Evolutionary conservation across 2,888 invertebrate genomes (phyloP), one percentile per base, ranked within the genome.

Genomic region (Sinelater perroti): DNA sequence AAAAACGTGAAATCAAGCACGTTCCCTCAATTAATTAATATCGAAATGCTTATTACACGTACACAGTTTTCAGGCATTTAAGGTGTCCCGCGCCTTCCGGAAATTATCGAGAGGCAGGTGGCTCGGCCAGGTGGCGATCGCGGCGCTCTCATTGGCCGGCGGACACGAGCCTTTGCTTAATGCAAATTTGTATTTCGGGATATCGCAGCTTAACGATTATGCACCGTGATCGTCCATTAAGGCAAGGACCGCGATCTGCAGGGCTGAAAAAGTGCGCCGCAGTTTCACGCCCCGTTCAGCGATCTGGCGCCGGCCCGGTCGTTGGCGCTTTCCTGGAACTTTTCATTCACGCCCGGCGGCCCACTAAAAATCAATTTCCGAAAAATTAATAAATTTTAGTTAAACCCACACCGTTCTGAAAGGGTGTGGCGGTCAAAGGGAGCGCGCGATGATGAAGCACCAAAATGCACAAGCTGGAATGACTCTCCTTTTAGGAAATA

Each of bases 71-170:
- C 21, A 40, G 16, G 24, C 11, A 38, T 38, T 50, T 50, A 28
- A 35, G 40, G 30, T 50, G 38, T 50, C 50, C 50, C 13, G 50
- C 40, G 11, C 50, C 50, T 50, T 50, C 50, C 50, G 50, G 50
- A 50, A 30, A 50, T 50, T 50, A 50, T 20, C 50, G 30, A 50
- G 18, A 50, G 40, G 38, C 50, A 50, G 50, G n/a, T n/a, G n/a
- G n/a, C n/a, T n/a, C n/a, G n/a, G n/a, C n/a, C n/a, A n/a, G n/a
- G n/a, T n/a, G n/a, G n/a, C n/a, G n/a, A n/a, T n/a, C n/a, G n/a
- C n/a, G n/a, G n/a, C n/a, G n/a, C n/a, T n/a, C n/a, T n/a, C n/a
- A n/a, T n/a, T n/a, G n/a, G n/a, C n/a, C n/a, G n/a, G n/a, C n/a
- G 14, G 40, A 40, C 50, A 50, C 40, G 50, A 38, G 50, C 30